phyloP scores from a whole-genome alignment of 2,888 invertebrate species.

The Drosophila picticornis region DNA sequence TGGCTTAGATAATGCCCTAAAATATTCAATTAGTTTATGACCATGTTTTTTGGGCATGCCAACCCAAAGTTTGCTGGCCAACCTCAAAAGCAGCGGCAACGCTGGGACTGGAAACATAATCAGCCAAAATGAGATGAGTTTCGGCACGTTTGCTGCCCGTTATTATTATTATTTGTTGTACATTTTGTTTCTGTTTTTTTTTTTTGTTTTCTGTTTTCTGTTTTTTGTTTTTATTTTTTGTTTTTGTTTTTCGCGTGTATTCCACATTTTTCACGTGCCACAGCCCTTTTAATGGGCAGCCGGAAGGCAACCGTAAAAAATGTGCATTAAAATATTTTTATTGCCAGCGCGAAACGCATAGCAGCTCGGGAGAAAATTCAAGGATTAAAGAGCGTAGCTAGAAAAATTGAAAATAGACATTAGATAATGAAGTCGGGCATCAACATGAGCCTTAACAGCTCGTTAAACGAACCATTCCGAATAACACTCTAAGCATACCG shows the following conservation, averaged over 20 bases:
- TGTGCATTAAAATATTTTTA: conserved; percentile 78
- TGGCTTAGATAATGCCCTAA: conserved; percentile 77
- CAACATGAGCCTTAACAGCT: conserved; percentile 59
- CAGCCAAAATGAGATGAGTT: conserved; percentile 58
- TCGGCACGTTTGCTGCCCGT: conserved; percentile 50
- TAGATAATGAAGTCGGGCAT: conserved; percentile 61
- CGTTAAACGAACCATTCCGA: conserved; percentile 45
- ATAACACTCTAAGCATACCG: background rate
- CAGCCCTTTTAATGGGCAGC: conserved; percentile 70
- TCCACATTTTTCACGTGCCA: conserved; percentile 52
- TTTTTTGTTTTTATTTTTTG: conserved; percentile 26
- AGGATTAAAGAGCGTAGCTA: conserved; percentile 56
- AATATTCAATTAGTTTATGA: conserved; percentile 80
- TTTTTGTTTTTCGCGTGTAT: conserved; percentile 19
- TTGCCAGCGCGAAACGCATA: conserved; percentile 48
- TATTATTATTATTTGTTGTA: conserved; percentile 22
- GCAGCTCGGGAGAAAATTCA: conserved; percentile 19
- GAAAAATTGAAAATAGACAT: conserved; percentile 72
- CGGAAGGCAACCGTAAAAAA: conserved; percentile 57
- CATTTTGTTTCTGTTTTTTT: conserved; percentile 22
- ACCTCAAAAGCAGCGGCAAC: conserved; percentile 17
- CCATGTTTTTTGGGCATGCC: conserved; percentile 53
- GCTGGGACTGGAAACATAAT: conserved; percentile 41
- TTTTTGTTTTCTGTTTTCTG: conserved; percentile 14
- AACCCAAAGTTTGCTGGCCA: conserved; percentile 14